These are phyloP conservation scores for Pocillopora verrucosa DNA, from an alignment of 64 coral and sea anemone genomes.

Conservation along the genomic window DNA sequence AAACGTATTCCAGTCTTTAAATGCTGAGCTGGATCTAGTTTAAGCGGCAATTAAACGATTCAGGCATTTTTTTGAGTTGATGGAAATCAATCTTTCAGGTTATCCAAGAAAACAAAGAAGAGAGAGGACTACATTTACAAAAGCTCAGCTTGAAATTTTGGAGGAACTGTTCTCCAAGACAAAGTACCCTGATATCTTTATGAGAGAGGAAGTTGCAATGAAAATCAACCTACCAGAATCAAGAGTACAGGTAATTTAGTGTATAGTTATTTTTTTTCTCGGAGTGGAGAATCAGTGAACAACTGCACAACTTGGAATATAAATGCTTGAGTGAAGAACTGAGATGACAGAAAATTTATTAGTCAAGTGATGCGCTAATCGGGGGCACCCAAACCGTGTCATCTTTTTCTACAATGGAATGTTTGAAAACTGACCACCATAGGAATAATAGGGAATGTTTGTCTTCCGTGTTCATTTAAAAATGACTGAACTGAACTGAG, in stretches of 20 bases:
- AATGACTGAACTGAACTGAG: neutral
- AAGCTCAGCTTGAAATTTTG: slow-evolving; percentile 94
- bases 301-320: too few species aligned
- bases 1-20: neutral
- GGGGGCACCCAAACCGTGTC: neutral
- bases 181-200: slow-evolving; percentile 96
- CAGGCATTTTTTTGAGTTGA: neutral
- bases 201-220: slow-evolving; percentile 98
- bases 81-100: slow-evolving; percentile 43
- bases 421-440: neutral
- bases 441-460: neutral
- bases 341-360: neutral
- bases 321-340: neutral
- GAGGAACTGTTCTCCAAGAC: slow-evolving; percentile 96
- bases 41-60: neutral
- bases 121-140: slow-evolving; percentile 93
- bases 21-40: neutral
- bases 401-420: neutral
- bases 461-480: neutral
- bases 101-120: slow-evolving; percentile 92
- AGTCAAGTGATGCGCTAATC: neutral
- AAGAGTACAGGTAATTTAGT: slow-evolving; percentile 80
- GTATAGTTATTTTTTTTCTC: neutral
- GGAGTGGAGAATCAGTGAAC: neutral
- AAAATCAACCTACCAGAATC: slow-evolving; percentile 98